These are phyloP conservation scores for Notamacropus eugenii DNA, from an alignment of 2,797 vertebrate genomes.

Conservation along the genomic window DNA sequence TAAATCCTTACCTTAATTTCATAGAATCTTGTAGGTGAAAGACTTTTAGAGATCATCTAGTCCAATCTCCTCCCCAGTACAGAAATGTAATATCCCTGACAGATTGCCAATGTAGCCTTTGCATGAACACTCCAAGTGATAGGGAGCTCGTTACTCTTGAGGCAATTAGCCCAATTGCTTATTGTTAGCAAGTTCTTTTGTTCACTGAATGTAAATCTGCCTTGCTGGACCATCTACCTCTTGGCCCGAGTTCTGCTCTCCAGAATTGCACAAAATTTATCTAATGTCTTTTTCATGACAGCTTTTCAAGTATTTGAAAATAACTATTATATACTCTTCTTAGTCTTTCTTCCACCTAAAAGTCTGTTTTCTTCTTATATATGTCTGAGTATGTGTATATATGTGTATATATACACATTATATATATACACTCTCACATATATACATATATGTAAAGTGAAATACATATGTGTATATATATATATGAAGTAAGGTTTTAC, in stretches of 20 bases:
- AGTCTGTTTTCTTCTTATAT: neutral
- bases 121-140: neutral
- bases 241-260: neutral
- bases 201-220: neutral
- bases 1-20: neutral
- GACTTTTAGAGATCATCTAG: neutral
- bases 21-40: neutral
- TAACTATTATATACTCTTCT: neutral
- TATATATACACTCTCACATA: neutral
- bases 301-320: neutral
- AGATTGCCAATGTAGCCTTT: neutral
- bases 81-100: constrained; percentile 22
- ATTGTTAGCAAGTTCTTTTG: neutral
- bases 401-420: neutral
- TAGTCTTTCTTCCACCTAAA: neutral
- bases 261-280: constrained; percentile 14
- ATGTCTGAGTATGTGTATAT: neutral
- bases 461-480: neutral
- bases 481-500: neutral
- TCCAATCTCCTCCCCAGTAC: neutral
- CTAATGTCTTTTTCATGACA: neutral
- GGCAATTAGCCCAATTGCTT: neutral
- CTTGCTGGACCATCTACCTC: neutral
- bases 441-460: neutral
- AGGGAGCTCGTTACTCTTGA: neutral